Conservation (phyloP, 2,888 invertebrate genomes). For the Drosophila nr. perissopoda region DNA sequence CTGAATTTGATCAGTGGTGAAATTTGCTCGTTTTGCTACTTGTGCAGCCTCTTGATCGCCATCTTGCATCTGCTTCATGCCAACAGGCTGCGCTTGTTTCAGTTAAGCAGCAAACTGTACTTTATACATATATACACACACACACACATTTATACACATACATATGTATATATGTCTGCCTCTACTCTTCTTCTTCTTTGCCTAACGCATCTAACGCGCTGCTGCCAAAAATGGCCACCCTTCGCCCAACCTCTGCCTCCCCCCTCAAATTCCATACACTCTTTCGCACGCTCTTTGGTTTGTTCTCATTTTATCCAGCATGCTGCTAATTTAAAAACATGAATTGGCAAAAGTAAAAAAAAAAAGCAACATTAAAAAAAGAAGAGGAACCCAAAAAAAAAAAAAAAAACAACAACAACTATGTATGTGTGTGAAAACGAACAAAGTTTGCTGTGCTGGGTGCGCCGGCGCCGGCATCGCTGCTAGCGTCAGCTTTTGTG, state of each 20-base stretch:
- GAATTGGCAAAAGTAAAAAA: constrained; percentile 61
- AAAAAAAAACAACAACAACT: constrained; percentile 6
- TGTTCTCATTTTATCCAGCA: constrained; percentile 47
- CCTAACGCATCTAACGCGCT: constrained; percentile 21
- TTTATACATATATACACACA: constrained; percentile 9
- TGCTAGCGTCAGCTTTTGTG: constrained; percentile 60
- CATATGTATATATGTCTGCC: not conserved
- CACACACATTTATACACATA: not conserved
- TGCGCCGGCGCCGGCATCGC: constrained; percentile 60
- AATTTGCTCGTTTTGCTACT: not conserved
- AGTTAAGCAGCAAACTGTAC: constrained; percentile 45
- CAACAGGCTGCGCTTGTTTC: constrained; percentile 24
- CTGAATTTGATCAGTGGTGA: not conserved
- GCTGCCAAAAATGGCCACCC: constrained; percentile 36
- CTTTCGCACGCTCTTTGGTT: constrained; percentile 21
- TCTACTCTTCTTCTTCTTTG: constrained; percentile 7
- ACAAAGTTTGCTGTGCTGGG: constrained; percentile 54
- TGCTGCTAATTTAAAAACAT: constrained; percentile 73
- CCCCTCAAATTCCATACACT: not conserved
- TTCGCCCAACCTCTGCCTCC: constrained; percentile 18
- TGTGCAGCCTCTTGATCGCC: constrained; percentile 40
- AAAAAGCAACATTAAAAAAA: constrained; percentile 24
- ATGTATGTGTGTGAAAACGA: constrained; percentile 50
- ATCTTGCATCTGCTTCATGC: constrained; percentile 26
- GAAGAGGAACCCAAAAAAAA: constrained; percentile 25